Evolutionary conservation across 1,140 invertebrate species (phyloP).

Genomic region (Zaprionus kolodkinae): DNA sequence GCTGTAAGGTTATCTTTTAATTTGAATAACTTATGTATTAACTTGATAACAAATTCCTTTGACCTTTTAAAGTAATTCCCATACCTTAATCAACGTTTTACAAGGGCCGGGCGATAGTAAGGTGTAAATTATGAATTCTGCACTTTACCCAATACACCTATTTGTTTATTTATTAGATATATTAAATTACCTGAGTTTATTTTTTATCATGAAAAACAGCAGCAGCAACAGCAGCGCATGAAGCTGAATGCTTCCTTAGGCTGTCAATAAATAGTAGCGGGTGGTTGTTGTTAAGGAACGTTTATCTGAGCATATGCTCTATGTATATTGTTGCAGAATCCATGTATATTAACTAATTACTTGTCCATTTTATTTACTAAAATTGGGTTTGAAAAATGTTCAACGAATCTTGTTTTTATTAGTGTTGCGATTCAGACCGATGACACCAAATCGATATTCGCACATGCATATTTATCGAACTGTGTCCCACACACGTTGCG

Average conservation of each 20-base stretch:
- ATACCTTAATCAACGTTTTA: too few relatives aligned
- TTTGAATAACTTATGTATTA: background rate
- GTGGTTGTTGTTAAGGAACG: background rate
- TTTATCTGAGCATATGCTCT: constrained; percentile 2
- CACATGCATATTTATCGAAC: background rate
- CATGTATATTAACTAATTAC: background rate
- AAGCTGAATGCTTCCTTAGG: background rate
- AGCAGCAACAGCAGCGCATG: constrained; percentile 17
- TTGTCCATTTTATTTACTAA: constrained; percentile 6
- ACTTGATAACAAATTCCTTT: background rate
- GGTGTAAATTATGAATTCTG: background rate
- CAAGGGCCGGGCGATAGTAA: too few relatives aligned
- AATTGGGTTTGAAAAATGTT: constrained; percentile 3
- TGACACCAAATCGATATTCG: constrained; percentile 9
- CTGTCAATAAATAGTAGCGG: background rate
- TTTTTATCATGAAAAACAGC: constrained; percentile 18
- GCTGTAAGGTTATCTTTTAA: background rate
- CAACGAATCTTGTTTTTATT: constrained; percentile 26
- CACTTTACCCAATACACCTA: background rate
- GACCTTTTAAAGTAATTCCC: too few relatives aligned
- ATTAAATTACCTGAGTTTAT: constrained; percentile 20
- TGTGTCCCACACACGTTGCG: background rate
- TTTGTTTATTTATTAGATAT: background rate
- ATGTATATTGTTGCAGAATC: background rate
- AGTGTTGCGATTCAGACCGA: constrained; percentile 21